Evolutionary conservation across 2,888 invertebrate species (phyloP), one percentile per base, ranked within the genome.

Genomic region (Agrilus biguttatus): DNA sequence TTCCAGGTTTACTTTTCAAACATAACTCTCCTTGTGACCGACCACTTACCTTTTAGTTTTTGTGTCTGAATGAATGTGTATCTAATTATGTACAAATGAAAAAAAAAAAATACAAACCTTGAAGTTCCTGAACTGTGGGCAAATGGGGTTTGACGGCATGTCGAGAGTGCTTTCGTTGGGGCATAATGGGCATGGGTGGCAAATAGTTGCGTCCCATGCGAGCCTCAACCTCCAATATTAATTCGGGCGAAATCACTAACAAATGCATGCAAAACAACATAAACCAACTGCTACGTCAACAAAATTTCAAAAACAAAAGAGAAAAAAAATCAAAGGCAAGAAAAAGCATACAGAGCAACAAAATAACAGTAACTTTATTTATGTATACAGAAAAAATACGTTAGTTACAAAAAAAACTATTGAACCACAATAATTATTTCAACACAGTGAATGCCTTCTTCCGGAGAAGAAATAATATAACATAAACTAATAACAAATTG

Each of bases 161-260:
- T 68, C 77, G 57, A n/a, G 75, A 73, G 51, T 73, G 74, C 55
- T 76, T 77, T 49, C 75, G 67, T 57, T 67, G 65, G 43, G 66
- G 66, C 49, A 66, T 58, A 53, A 65, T 65, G 47, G 85, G 79
- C 53, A 65, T 65, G 47, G 85, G 79, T 42, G 86, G 86, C 56
- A 84, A 72, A 64, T 83, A 82, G 58, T 83, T 80, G 53, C 81
- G 71, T 57, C 73, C 68, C 88, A 89, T 89, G 62, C 89, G 77
- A 55, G 82, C 81, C 69, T 89, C 89, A 53, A 89, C 88, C 63
- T 89, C 89, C 77, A 84, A 81, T 54, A 87, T 83, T 67, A 89
- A 73, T 66, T 89, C 87, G 51, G 87, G 86, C 65, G 86, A 85
- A 71, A 89, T 87, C 60, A 86, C 89, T 89, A 75, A 66, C 50